phyloP scores from a whole-genome alignment of 2,113 vertebrate genomes.

The Nesoenas mayeri region DNA sequence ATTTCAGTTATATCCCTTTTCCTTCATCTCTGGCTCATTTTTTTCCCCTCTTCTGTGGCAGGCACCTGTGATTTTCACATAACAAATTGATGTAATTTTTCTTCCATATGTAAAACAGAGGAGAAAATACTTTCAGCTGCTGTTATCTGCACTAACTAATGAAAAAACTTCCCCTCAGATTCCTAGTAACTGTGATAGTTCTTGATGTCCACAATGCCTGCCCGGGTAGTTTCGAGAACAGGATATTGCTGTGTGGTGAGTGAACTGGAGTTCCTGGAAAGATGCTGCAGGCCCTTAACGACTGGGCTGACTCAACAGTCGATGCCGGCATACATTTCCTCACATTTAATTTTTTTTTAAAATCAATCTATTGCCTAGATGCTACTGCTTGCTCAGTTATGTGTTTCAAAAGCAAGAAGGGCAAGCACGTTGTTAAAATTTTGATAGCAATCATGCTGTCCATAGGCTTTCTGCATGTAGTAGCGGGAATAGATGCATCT shows the following conservation, averaged over 20 bases:
- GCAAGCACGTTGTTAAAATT: neutral
- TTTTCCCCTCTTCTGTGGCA: neutral
- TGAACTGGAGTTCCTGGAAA: neutral
- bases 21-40: neutral
- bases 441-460: neutral
- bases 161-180: neutral
- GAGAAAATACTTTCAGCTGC: neutral
- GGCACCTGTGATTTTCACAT: neutral
- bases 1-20: neutral
- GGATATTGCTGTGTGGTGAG: neutral
- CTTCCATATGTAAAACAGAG: neutral
- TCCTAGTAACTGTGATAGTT: neutral
- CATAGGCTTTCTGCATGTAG: neutral
- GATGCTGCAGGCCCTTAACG: neutral
- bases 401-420: neutral
- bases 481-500: neutral
- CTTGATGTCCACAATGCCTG: neutral
- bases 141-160: neutral
- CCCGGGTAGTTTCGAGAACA: neutral
- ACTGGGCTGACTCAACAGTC: neutral
- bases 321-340: neutral
- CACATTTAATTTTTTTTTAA: neutral
- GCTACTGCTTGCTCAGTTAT: neutral
- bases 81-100: neutral
- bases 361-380: neutral